Conservation (phyloP, 2,888 invertebrate genomes). For the Trichopria drosophilae region DNA sequence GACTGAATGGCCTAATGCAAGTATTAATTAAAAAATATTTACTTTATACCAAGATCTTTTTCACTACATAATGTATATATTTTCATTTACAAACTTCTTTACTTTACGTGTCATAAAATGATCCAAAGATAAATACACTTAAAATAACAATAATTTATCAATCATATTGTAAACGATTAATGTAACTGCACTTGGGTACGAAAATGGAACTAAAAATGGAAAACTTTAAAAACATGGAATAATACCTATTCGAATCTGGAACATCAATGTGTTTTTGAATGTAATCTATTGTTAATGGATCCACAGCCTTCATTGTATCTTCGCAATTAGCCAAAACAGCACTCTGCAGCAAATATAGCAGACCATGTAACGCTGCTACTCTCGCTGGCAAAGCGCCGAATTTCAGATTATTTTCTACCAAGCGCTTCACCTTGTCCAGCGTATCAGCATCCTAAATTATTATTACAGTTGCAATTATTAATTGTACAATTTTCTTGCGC, state of each 20-base stretch:
- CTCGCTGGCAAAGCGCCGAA: conserved; percentile 67
- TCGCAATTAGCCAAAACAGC: conserved; percentile 59
- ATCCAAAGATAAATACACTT: not conserved
- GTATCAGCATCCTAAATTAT: conserved; percentile 64
- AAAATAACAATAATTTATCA: too few relatives aligned
- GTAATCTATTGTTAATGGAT: conserved; percentile 62
- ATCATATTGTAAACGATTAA: too few relatives aligned
- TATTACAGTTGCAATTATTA: too few relatives aligned
- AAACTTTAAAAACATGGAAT: not conserved
- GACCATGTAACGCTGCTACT: conserved; percentile 68
- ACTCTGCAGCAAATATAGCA: conserved; percentile 69
- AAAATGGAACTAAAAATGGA: too few relatives aligned
- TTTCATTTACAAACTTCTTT: too few relatives aligned
- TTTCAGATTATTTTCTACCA: conserved; percentile 65
- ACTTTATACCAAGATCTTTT: conserved; percentile 15
- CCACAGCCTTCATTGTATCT: conserved; percentile 61
- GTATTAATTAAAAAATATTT: conserved; percentile 2
- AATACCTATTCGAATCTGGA: conserved; percentile 53
- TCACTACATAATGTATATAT: not conserved
- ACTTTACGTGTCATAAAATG: too few relatives aligned
- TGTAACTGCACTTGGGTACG: too few relatives aligned
- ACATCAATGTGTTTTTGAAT: conserved; percentile 60
- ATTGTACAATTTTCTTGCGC: too few relatives aligned
- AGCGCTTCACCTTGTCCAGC: conserved; percentile 65
- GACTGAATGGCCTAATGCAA: conserved; percentile 41